These are phyloP conservation scores for Andrena minutula DNA, from an alignment of 2,888 invertebrate species.

Conservation along the genomic window DNA sequence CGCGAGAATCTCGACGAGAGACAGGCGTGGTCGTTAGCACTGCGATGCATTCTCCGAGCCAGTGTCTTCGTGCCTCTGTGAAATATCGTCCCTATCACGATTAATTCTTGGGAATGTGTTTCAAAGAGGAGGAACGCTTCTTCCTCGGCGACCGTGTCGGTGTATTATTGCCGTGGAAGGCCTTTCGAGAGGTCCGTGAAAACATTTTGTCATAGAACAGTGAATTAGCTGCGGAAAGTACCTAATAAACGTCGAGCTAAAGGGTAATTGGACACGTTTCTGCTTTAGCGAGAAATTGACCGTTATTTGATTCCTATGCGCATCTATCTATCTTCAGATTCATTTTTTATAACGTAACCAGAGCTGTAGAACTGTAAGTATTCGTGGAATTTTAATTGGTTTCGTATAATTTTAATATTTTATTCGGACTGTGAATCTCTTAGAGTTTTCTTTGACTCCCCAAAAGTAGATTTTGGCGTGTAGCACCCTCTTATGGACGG, in stretches of 20 bases:
- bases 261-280: background rate
- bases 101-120: constrained; percentile 32
- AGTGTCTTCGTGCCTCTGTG: constrained; percentile 16
- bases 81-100: constrained; percentile 34
- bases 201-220: background rate
- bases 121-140: constrained; percentile 12
- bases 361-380: no score
- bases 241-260: background rate
- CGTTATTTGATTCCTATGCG: background rate
- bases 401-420: no score
- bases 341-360: no score
- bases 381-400: no score
- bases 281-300: background rate
- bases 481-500: no score
- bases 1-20: constrained; percentile 6
- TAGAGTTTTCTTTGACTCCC: no score
- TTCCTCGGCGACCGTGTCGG: background rate
- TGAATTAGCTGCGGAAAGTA: background rate
- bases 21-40: constrained; percentile 19
- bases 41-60: constrained; percentile 4
- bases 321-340: background rate
- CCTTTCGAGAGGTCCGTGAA: background rate
- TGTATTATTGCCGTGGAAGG: background rate
- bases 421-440: no score
- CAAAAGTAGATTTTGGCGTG: no score